Evolutionary conservation across 2,888 invertebrate species (phyloP).

Genomic region (Abrostola tripartita): DNA sequence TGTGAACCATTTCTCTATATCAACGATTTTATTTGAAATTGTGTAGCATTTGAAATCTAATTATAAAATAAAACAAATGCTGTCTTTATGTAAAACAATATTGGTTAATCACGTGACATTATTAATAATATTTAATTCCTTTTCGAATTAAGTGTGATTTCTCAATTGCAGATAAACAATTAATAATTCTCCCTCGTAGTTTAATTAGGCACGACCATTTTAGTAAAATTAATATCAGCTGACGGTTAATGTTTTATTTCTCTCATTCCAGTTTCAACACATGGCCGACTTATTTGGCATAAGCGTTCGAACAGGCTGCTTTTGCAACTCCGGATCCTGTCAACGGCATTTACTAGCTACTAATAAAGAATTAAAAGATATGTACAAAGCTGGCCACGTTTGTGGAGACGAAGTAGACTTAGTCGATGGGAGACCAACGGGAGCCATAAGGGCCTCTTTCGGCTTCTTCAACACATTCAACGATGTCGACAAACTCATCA

Average conservation of each 20-base stretch:
- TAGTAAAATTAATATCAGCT: too few relatives aligned
- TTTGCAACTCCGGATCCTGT: conserved; percentile 99
- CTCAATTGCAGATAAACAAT: too few relatives aligned
- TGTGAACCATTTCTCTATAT: too few relatives aligned
- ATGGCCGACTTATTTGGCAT: conserved; percentile 96
- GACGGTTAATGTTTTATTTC: background rate
- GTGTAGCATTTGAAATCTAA: too few relatives aligned
- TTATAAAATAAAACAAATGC: too few relatives aligned
- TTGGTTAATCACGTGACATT: too few relatives aligned
- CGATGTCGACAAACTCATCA: conserved; percentile 92
- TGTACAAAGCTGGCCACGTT: conserved; percentile 95
- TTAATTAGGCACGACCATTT: too few relatives aligned
- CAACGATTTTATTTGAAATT: too few relatives aligned
- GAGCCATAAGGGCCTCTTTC: conserved; percentile 96
- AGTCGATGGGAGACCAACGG: conserved; percentile 95
- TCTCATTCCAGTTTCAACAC: conserved; percentile 91
- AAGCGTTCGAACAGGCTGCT: conserved; percentile 97
- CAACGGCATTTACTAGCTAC: conserved; percentile 92
- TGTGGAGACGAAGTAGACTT: conserved; percentile 97
- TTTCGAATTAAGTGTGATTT: too few relatives aligned
- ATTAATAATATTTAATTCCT: too few relatives aligned
- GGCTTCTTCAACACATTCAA: conserved; percentile 95
- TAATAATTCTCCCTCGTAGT: too few relatives aligned
- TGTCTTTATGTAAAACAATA: too few relatives aligned
- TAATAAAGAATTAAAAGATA: conserved; percentile 91